phyloP scores from a whole-genome alignment of 1,140 invertebrate species.

The Drosophila insularis region DNA sequence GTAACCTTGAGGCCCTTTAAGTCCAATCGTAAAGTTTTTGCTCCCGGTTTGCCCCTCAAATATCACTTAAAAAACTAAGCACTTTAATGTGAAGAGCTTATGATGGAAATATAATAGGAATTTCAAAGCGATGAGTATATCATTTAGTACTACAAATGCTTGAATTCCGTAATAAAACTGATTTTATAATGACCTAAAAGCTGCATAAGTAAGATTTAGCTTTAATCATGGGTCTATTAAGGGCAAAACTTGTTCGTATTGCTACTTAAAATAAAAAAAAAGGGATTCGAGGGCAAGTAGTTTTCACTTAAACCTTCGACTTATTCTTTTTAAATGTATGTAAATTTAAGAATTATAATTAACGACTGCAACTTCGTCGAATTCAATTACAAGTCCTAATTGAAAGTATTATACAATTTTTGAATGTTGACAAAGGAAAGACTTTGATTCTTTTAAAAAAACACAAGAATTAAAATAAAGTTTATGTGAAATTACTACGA shows the following conservation, averaged over 20 bases:
- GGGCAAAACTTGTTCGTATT: background rate
- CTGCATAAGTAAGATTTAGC: background rate
- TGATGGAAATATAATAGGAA: background rate
- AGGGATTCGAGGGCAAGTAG: too few relatives aligned
- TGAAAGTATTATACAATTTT: too few relatives aligned
- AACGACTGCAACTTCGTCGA: too few relatives aligned
- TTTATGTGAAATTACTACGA: too few relatives aligned
- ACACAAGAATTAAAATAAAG: too few relatives aligned
- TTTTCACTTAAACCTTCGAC: background rate
- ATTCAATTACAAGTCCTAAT: too few relatives aligned
- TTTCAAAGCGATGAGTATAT: background rate
- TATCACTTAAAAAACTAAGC: conserved; percentile 1
- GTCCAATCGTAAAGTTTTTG: conserved; percentile 12
- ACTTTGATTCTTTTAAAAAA: too few relatives aligned
- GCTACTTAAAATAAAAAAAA: background rate
- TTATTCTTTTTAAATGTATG: too few relatives aligned
- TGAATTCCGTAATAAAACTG: background rate
- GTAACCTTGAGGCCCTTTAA: conserved; percentile 26
- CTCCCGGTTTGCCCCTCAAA: background rate
- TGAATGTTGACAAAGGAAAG: too few relatives aligned
- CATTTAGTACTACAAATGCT: background rate
- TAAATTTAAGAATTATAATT: too few relatives aligned
- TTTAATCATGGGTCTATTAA: background rate
- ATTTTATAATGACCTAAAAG: background rate
- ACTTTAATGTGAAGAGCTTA: conserved; percentile 3